Evolutionary conservation across 2,797 vertebrate genomes (phyloP), one percentile per base, ranked within the genome.

Genomic region (Artibeus jamaicensis): DNA sequence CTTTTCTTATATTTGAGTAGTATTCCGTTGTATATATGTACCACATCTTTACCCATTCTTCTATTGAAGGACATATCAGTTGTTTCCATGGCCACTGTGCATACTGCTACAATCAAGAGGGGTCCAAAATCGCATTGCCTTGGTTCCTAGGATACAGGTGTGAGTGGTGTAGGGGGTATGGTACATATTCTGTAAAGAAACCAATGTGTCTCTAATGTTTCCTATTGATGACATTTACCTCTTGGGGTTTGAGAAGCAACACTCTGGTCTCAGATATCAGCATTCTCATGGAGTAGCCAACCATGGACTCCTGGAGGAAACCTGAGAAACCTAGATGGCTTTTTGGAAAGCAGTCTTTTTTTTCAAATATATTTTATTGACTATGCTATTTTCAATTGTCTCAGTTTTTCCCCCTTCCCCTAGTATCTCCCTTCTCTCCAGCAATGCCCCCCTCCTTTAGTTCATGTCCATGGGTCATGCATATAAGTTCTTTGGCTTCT

Each of bases 191-290:
- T 62, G 7, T 59, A 6, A 2, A 37, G 6, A 77, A 67, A 22
- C 2, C 18, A 11, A 0, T 16, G 46, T 68, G 6, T 29, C 22
- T 34, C 8, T 3, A 50, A 14, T 34, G 74, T 77, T 50, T 2
- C 6, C n/a, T 34, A 55, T 67, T 34, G 29, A 19, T 59, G 26
- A 37, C 10, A 37, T 67, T 82, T 3, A 32, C 4, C 16, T 53
- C 12, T 50, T 2, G 0, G 22, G 11, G 10, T 4, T 1, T 46
- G 53, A 9, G 21, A 11, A 9, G 9, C 11, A 78, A 83, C 1
- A 32, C 7, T 9, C 5, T 46, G 18, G 26, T 48, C 53, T 34
- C 8, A 62, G 53, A 44, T n/a, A 3, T 10, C 19, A 84, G 21
- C 26, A 4, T 59, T 78, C 15, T 37, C 26, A 42, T n/a, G 24